phyloP scores from a whole-genome alignment of 2,797 vertebrate species.

The Chromobotia macracanthus region DNA sequence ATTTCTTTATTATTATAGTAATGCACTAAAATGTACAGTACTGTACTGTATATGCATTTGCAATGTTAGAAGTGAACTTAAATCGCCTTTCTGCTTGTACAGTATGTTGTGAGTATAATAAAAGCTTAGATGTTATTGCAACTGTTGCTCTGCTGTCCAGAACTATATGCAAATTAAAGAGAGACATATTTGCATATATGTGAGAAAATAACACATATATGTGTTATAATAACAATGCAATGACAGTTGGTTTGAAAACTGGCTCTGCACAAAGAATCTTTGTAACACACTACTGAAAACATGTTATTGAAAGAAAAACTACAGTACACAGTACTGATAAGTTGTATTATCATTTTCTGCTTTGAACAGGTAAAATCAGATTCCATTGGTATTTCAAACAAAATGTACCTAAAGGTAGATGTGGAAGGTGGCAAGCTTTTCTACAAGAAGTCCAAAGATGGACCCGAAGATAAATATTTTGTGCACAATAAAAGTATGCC shows the following conservation, averaged over 20 bases:
- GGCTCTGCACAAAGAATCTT: background rate
- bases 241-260: background rate
- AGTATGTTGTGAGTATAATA: background rate
- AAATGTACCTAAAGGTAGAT: constrained; percentile 94
- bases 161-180: constrained; percentile 45
- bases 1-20: too few relatives aligned
- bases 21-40: background rate
- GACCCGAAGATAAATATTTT: constrained; percentile 93
- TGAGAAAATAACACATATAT: too few relatives aligned
- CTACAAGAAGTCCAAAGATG: constrained; percentile 93
- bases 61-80: background rate
- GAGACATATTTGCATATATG: constrained; percentile 20
- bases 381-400: constrained; percentile 87
- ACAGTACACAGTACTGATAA: too few relatives aligned
- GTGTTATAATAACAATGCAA: background rate
- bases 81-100: background rate
- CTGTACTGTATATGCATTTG: background rate
- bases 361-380: constrained; percentile 90
- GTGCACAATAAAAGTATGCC: constrained; percentile 94
- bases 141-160: background rate
- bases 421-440: constrained; percentile 92
- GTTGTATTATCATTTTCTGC: constrained; percentile 42
- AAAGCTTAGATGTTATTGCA: background rate
- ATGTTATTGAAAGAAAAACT: background rate
- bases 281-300: background rate